A percentile compares a stretch with the other conserved stretches of the same genome.
These are phyloP conservation scores for Asobara japonica DNA, from an alignment of 1,140 invertebrate species.

Conservation along the genomic window DNA sequence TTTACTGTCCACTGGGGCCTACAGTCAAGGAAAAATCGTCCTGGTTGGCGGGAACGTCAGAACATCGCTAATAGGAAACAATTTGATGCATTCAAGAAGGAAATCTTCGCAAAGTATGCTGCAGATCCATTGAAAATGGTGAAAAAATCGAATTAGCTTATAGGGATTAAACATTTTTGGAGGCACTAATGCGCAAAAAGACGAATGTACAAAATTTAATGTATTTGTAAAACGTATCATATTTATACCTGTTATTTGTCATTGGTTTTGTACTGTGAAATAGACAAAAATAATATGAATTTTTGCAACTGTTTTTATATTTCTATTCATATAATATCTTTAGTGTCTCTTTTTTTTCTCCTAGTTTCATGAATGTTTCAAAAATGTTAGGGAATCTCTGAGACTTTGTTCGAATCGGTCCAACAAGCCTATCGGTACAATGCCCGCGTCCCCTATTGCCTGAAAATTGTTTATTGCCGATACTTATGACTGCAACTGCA, in stretches of 20 bases:
- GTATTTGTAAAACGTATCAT: not conserved
- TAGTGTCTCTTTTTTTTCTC: no score
- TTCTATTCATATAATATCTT: no score
- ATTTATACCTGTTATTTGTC: not conserved
- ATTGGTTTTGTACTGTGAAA: not conserved
- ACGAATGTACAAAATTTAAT: not conserved
- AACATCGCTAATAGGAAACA: conserved; percentile 84
- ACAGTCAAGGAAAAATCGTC: conserved; percentile 78
- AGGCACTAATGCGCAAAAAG: no score
- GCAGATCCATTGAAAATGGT: not conserved
- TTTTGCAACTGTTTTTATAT: no score
- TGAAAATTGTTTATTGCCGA: no score
- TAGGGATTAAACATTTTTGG: not conserved
- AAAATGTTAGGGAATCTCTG: no score
- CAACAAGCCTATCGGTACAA: no score
- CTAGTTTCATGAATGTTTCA: no score
- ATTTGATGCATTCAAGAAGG: conserved; percentile 85
- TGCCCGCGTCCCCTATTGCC: no score
- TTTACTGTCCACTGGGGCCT: conserved; percentile 93
- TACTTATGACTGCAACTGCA: no score
- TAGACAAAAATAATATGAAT: not conserved
- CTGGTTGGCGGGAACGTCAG: conserved; percentile 85
- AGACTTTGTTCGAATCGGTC: no score
- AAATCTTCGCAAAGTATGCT: conserved; percentile 80
- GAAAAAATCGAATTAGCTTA: not conserved